Percentiles rank a stretch among this genome's conserved stretches.
phyloP scores from a whole-genome alignment of 2,113 vertebrate species.

The Chaetodon trifascialis region DNA sequence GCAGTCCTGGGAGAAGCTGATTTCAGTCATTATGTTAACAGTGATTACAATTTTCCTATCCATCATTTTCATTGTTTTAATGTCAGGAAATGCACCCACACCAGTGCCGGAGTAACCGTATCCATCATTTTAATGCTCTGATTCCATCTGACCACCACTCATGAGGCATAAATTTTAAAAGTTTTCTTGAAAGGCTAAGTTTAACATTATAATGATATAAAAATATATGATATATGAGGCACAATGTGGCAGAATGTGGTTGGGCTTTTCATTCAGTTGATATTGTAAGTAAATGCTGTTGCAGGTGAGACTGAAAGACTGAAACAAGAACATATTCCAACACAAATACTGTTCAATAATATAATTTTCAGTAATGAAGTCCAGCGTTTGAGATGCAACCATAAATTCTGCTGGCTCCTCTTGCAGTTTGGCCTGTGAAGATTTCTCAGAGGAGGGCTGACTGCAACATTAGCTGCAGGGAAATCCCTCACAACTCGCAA shows the following conservation, averaged over 20 bases:
- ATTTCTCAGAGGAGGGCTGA: background rate
- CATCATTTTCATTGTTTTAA: conserved; percentile 62
- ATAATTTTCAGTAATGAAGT: background rate
- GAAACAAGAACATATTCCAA: background rate
- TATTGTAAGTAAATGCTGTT: background rate
- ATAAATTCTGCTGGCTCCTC: background rate
- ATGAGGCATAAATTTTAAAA: background rate
- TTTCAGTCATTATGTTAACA: conserved; percentile 50
- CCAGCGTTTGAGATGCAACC: background rate
- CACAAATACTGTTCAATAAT: background rate
- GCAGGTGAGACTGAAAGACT: background rate
- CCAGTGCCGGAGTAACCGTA: conserved; percentile 9
- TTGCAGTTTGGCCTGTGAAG: background rate
- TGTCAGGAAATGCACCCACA: conserved; percentile 64
- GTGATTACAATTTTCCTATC: conserved; percentile 45
- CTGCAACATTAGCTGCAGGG: background rate
- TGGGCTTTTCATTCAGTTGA: background rate
- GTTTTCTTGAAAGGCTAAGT: background rate
- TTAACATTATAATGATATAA: background rate
- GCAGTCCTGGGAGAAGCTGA: conserved; percentile 33
- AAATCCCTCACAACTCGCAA: too few relatives aligned
- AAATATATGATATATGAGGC: background rate
- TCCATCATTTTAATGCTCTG: conserved; percentile 56
- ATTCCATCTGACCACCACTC: conserved; percentile 34
- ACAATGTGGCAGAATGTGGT: background rate